Evolutionary conservation across 2,797 vertebrate species (phyloP).

Genomic region (Streptopelia turtur): DNA sequence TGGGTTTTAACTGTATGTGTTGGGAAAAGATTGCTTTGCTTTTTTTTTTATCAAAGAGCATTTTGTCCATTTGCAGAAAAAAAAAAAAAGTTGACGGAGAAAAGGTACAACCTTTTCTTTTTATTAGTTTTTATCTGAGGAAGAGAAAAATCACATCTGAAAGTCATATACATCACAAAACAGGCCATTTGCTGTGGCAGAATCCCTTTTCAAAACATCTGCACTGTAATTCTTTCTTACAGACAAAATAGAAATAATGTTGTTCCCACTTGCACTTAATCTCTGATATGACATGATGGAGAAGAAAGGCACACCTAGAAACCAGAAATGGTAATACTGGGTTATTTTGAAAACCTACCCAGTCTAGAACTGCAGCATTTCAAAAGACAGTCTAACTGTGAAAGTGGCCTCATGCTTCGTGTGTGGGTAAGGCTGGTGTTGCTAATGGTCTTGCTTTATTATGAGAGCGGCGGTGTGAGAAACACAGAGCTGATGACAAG

Average conservation of each 20-base stretch:
- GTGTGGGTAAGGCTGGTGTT: background rate
- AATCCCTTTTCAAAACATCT: background rate
- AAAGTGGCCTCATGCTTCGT: background rate
- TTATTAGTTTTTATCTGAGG: background rate
- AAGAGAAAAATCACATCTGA: background rate
- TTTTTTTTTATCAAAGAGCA: background rate
- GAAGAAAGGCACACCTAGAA: background rate
- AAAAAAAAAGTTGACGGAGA: background rate
- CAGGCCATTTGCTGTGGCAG: background rate
- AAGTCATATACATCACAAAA: background rate
- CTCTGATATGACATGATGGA: rapidly evolving
- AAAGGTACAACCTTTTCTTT: background rate
- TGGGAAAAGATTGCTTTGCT: background rate
- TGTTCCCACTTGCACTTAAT: background rate
- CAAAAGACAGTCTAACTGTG: background rate
- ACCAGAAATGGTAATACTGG: background rate
- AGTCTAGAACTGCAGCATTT: constrained; percentile 62
- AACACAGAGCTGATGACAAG: background rate
- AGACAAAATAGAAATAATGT: background rate
- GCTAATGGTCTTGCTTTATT: background rate
- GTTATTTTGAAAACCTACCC: background rate
- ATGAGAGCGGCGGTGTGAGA: background rate
- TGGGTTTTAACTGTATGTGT: background rate
- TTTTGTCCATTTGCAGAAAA: background rate
- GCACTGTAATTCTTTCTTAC: background rate